phyloP scores from a whole-genome alignment of 2,888 invertebrate genomes.

The Xylocampa areola region DNA sequence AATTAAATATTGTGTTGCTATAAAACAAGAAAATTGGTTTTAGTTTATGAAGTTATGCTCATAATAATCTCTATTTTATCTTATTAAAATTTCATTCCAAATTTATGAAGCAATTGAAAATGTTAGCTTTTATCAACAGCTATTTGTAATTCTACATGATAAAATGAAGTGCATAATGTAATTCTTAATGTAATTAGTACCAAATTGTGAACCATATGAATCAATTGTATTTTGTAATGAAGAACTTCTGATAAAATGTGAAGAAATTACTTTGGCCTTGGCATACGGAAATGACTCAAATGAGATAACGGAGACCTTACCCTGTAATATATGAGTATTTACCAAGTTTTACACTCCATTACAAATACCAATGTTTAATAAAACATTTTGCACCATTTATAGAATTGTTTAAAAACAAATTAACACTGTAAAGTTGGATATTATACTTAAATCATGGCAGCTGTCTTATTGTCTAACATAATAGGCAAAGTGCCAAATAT shows the following conservation, averaged over 20 bases:
- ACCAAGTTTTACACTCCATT: slow-evolving; percentile 26
- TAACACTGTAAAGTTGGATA: slow-evolving; percentile 29
- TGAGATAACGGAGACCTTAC: slow-evolving; percentile 52
- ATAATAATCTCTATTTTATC: slow-evolving; percentile 1
- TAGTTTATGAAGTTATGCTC: too few species aligned
- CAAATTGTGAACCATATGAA: background rate
- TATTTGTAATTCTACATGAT: background rate
- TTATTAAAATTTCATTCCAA: background rate
- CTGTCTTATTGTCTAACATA: slow-evolving; percentile 7
- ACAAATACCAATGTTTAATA: slow-evolving; percentile 27
- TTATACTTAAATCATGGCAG: slow-evolving; percentile 29
- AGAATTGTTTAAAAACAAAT: slow-evolving; percentile 32
- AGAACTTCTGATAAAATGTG: slow-evolving; percentile 43
- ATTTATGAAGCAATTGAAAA: slow-evolving; percentile 3
- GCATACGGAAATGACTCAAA: slow-evolving; percentile 48
- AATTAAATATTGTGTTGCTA: too few species aligned
- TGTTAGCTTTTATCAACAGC: background rate
- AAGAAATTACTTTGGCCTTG: slow-evolving; percentile 48
- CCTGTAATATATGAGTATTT: slow-evolving; percentile 13
- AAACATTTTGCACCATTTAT: slow-evolving; percentile 26
- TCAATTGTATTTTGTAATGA: slow-evolving; percentile 22
- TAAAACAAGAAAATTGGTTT: background rate
- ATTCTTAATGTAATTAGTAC: background rate
- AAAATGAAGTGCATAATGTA: background rate
- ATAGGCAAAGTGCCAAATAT: slow-evolving; percentile 51